Conservation (phyloP, 2,797 vertebrate species). For the Hoplostethus mediterraneus region DNA sequence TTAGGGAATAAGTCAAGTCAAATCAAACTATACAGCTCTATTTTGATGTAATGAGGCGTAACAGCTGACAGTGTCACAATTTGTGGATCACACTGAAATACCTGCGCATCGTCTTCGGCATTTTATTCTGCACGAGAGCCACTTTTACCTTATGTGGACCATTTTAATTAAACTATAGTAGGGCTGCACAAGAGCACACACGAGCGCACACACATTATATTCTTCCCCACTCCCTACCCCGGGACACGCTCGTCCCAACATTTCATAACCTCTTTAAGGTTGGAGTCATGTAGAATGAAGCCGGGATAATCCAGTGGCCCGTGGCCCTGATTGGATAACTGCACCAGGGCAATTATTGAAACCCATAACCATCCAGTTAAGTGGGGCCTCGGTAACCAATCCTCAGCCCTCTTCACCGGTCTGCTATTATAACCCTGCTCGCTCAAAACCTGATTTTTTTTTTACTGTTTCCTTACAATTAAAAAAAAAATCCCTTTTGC, state of each 20-base stretch:
- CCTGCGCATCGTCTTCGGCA: not conserved
- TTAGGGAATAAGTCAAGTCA: too few relatives aligned
- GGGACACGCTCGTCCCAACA: not conserved
- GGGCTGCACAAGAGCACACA: conserved; percentile 10
- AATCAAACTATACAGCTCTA: not conserved
- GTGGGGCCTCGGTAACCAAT: too few relatives aligned
- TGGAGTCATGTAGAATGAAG: not conserved
- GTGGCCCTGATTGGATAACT: not conserved
- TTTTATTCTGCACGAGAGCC: conserved; percentile 6
- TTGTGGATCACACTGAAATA: not conserved
- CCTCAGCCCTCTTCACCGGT: too few relatives aligned
- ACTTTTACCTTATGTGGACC: conserved; percentile 16
- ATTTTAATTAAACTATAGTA: not conserved
- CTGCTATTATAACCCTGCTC: too few relatives aligned
- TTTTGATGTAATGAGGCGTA: not conserved
- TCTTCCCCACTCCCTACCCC: not conserved
- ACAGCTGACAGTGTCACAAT: not conserved
- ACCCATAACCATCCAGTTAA: too few relatives aligned
- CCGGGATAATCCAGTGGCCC: not conserved
- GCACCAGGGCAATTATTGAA: too few relatives aligned
- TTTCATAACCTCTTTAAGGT: not conserved
- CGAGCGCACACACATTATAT: not conserved
- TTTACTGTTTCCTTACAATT: too few relatives aligned
- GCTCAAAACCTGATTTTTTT: too few relatives aligned
- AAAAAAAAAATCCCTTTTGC: too few relatives aligned